Evolutionary conservation across 30 jellyfish, hydroid and myxozoan species (phyloP).

Genomic region (Mastigias papua): DNA sequence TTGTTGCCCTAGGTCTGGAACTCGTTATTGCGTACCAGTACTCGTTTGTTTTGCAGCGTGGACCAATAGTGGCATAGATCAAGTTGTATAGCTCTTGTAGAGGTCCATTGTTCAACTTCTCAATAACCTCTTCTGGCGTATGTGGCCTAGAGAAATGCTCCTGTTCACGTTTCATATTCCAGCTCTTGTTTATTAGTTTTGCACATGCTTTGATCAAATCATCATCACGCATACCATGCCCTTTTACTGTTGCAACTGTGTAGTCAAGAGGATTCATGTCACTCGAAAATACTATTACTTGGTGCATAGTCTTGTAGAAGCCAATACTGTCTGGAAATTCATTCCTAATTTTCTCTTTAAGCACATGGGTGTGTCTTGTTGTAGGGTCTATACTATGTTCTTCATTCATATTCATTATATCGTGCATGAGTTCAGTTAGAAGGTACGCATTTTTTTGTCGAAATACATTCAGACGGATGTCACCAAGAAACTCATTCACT

Average conservation of each 20-base stretch:
- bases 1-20: conserved; percentile 38
- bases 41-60: conserved; percentile 13
- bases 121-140: conserved; percentile 41
- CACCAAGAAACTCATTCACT: conserved; percentile 1
- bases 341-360: conserved; percentile 20
- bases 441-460: conserved; percentile 54
- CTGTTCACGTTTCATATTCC: not conserved
- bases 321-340: conserved; percentile 54
- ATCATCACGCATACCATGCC: conserved; percentile 61
- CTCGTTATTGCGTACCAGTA: conserved; percentile 6
- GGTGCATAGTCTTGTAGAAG: conserved; percentile 25
- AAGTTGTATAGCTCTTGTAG: conserved; percentile 42
- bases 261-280: conserved; percentile 65
- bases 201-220: conserved; percentile 44
- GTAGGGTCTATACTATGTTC: conserved; percentile 17
- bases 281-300: conserved; percentile 43
- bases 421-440: conserved; percentile 38
- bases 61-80: conserved; percentile 53
- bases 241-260: conserved; percentile 58
- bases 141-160: conserved; percentile 16
- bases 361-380: conserved; percentile 5
- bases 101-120: conserved; percentile 35
- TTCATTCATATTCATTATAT: conserved; percentile 41
- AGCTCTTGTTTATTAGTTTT: conserved; percentile 4
- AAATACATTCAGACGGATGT: conserved; percentile 5